Evolutionary conservation across 2,888 invertebrate species (phyloP), one percentile per base, ranked within the genome.

Genomic region (Philaethria dido): DNA sequence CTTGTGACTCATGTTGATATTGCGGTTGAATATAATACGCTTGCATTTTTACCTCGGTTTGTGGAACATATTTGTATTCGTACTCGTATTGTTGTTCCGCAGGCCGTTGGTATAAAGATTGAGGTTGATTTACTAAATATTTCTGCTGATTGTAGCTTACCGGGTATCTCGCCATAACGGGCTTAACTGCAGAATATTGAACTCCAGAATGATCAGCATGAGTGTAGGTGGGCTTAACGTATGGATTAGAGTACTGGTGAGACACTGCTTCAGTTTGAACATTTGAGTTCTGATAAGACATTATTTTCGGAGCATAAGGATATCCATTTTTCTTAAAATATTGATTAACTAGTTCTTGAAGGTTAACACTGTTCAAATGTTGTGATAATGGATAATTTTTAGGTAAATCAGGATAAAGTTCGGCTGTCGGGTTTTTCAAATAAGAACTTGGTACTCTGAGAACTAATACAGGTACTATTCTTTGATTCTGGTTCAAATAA

Each of bases 381-480:
- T 91, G 87, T 0, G 94, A 92, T 36, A 93, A 80, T 1, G 94
- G 94, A 76, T 94, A 93, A 71, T 88, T 90, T 47, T 93, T 86
- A 1, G 94, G 94, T 65, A 94, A 78, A 74, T 94, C 93, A 0
- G 94, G 91, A 76, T 94, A 94, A 1, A 94, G 74, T 72, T 93
- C 93, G 29, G 92, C 91, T 8, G 89, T 82, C 0, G 93, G 93
- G 75, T 93, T 93, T 57, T 86, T 87, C 0, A 94, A 77, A 64
- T 93, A 94, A 5, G 93, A 93, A 67, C 93, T 94, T 50, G 93
- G 94, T 44, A 94, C 92, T 78, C 94, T 88, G 45, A 94, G 76
- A 20, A 94, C 93, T 70, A 94, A 84, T 14, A 94, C 94, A 6
- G 94, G 94, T 5, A 94, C 93, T 2, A 93, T 92, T 75, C 88